Base-by-base conservation (phyloP, 1,140 invertebrate species). In the Tetranychus cinnabarinus region DNA sequence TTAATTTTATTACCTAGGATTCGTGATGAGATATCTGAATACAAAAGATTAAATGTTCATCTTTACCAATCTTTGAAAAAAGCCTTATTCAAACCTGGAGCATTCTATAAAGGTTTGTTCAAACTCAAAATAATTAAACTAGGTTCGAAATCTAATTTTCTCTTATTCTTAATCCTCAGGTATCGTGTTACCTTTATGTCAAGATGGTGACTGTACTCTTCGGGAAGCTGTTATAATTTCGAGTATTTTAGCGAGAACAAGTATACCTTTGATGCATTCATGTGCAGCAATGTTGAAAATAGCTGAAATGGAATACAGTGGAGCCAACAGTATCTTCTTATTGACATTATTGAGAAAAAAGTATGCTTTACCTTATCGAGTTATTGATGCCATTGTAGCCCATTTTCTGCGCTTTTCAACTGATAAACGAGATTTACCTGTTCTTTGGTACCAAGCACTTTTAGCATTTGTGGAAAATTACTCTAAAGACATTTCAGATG, bases 151-250 rank as follows among this genome's bases (percentile, higher is more conserved):
- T 12, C 34, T 35, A 8, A 35, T 50, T 98, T 88, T 71, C 97
- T 97, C 70, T 91, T 92, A 54, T 88, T 83, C 57, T 91, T 85
- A n/a, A 98, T 98, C 69, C 97, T 97, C 84, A 98, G 75, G 93
- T 66, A 83, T 97, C 66, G 73, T 97, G 37, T 68, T 97, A 46
- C 91, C 92, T 2, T 73, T 97, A 15, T 82, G 91, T 68, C 85
- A 91, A 73, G 83, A 81, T 72, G 67, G 66, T 64, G 35, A 61
- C 62, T 98, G 93, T 70, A 91, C 90, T 3, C 74, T 98, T 50
- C 74, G 92, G 64, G 95, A 98, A 77, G 92, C 95, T 0, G 84
- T 90, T 36, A 96, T 98, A 60, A 75, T 98, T 64, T 85, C 90
- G 3, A 93, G 90, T 47, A 84, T 98, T 0, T 70, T 98, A 39